A percentile compares a stretch with the other conserved stretches of the same genome.
phyloP scores from a whole-genome alignment of 2,797 vertebrate genomes.

The Sebastes diploproa region DNA sequence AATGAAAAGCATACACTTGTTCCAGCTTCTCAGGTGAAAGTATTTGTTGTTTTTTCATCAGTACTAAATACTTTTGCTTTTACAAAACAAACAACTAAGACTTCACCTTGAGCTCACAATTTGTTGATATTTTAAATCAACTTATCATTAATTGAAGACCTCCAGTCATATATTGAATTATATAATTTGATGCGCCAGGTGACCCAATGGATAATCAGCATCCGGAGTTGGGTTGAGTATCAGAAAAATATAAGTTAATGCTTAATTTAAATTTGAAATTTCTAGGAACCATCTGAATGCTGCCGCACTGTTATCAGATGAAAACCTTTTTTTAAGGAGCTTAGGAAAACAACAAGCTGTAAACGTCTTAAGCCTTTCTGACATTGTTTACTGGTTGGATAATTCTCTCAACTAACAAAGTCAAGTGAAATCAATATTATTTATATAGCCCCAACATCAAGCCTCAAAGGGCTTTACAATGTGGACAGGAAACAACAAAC shows the following conservation, averaged over 20 bases:
- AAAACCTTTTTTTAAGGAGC: neutral
- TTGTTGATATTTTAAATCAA: neutral
- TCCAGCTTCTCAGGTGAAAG: neutral
- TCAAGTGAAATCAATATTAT: neutral
- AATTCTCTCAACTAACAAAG: neutral
- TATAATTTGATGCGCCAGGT: neutral
- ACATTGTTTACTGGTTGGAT: neutral
- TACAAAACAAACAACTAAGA: neutral
- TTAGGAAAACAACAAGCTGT: neutral
- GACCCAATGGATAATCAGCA: conserved; percentile 67
- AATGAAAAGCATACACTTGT: neutral
- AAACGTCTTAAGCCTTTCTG: neutral
- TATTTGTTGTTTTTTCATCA: neutral
- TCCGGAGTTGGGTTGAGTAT: conserved; percentile 48
- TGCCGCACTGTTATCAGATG: neutral
- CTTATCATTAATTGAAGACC: neutral
- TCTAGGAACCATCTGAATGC: too few species aligned
- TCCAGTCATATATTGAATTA: neutral
- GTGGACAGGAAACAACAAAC: neutral
- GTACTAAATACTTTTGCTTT: neutral
- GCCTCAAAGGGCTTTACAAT: neutral
- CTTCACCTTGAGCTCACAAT: neutral
- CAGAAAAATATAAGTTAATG: too few species aligned
- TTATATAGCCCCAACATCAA: neutral
- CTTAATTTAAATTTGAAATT: neutral